phyloP scores from a whole-genome alignment of 2,113 vertebrate species.

The Megatriorchis doriae region DNA sequence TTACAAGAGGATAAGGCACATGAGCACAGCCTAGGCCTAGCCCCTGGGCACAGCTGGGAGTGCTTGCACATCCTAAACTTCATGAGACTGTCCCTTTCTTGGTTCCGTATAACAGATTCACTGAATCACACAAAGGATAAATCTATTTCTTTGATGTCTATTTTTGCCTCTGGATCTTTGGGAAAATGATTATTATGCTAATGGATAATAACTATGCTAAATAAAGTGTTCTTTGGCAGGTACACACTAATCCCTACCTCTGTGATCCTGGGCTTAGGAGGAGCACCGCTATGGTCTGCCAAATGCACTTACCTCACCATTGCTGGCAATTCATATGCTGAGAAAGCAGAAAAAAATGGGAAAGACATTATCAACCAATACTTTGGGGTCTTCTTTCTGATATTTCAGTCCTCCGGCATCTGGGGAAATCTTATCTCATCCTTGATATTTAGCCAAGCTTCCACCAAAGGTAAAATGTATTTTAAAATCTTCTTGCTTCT shows the following conservation, averaged over 20 bases:
- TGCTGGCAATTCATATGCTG: slow-evolving; percentile 73
- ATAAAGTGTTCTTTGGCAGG: slow-evolving; percentile 70
- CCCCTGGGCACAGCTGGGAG: neutral
- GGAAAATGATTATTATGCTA: neutral
- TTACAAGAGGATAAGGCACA: neutral
- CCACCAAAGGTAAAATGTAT: slow-evolving; percentile 72
- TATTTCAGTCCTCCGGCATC: slow-evolving; percentile 89
- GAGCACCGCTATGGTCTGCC: slow-evolving; percentile 91
- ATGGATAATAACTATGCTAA: neutral
- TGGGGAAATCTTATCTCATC: slow-evolving; percentile 97
- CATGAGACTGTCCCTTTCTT: neutral
- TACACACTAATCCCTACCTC: slow-evolving; percentile 89
- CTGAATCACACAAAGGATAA: neutral
- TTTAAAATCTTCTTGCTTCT: neutral
- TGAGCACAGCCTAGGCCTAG: neutral
- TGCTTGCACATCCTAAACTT: neutral
- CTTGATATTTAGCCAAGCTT: slow-evolving; percentile 82
- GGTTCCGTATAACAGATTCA: neutral
- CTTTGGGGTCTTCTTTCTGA: slow-evolving; percentile 93
- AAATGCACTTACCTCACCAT: slow-evolving; percentile 91
- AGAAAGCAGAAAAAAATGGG: slow-evolving; percentile 66
- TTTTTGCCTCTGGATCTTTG: neutral
- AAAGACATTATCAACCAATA: slow-evolving; percentile 87
- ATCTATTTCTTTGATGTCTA: neutral
- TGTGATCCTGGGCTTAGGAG: slow-evolving; percentile 88